A percentile compares a stretch with the other conserved stretches of the same genome.
Conservation (phyloP, 2,888 invertebrate species). For the Vannuccia rotundouncinata region DNA sequence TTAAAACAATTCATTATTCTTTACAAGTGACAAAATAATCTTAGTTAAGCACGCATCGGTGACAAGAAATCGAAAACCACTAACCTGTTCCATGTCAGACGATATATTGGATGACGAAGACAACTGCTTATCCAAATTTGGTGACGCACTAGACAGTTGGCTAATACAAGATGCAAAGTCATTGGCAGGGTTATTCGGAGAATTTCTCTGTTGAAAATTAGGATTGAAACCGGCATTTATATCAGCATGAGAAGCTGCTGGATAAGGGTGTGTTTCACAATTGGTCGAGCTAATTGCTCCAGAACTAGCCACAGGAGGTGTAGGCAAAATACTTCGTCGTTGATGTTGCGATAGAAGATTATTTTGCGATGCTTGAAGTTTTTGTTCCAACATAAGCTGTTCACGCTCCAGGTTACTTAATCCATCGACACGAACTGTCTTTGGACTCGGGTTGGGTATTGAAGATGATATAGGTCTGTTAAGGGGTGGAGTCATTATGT, state of each 20-base stretch:
- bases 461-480: neutral
- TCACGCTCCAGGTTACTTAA: constrained; percentile 1
- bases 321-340: neutral
- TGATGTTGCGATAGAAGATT: neutral
- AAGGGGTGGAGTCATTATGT: neutral
- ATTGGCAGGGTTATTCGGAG: no score
- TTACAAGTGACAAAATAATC: no score
- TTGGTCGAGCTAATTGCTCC: neutral
- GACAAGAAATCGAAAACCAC: no score
- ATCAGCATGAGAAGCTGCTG: neutral
- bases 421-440: neutral
- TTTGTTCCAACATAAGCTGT: neutral
- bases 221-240: neutral
- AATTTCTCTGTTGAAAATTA: neutral
- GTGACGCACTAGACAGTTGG: neutral
- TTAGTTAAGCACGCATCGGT: no score
- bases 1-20: no score
- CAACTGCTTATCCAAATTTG: neutral
- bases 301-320: neutral
- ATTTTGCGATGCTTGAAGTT: neutral
- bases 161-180: no score
- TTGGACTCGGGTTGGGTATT: neutral
- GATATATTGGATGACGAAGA: neutral
- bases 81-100: neutral
- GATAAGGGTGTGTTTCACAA: neutral